Evolutionary conservation across 2,113 vertebrate genomes (phyloP), one percentile per base, ranked within the genome.

Genomic region (Oncorhynchus kisutch): DNA sequence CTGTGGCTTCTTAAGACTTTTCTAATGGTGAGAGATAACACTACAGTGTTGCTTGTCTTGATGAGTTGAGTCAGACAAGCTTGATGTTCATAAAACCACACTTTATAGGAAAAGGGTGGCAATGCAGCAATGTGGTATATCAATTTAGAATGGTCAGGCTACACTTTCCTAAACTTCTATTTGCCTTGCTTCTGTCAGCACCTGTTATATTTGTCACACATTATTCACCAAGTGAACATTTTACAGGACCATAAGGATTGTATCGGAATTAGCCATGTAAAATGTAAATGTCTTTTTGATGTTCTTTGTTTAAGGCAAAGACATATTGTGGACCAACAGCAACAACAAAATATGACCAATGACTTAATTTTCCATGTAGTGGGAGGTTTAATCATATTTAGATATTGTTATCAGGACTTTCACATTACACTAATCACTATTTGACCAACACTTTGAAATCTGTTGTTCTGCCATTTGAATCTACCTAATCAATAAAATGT

Each of bases 241-340:
- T 71, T 57, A 57, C 60, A 81, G 80, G 78, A 78, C 78, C 78
- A 66, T 86, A 79, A n/a, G 18, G 59, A 62, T 82, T 85, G 80
- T 89, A 84, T 84, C 81, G 75, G 77, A 87, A 73, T 83, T 84
- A 75, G 82, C 54, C 82, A 81, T 88, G 86, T 87, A 77, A 79
- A 75, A 75, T 79, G 70, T 71, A 54, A 54, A 54, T 54, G 51
- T 54, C 3, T 54, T 18, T 91, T 91, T 86, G 16, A 16, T 54
- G 12, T 54, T 54, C 16, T 54, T 54, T 54, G 88, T 88, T 91
- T 45, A 27, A 84, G 11, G 78, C 65, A 70, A 25, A 82, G 91
- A 92, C 94, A 82, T 74, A 78, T 74, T 80, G 79, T 82, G 82
- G 88, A 91, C 86, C 88, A 90, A 88, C 87, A 89, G 51, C 71